Conservation (phyloP, 1,140 invertebrate species). For the Trinorchestia longiramus region DNA sequence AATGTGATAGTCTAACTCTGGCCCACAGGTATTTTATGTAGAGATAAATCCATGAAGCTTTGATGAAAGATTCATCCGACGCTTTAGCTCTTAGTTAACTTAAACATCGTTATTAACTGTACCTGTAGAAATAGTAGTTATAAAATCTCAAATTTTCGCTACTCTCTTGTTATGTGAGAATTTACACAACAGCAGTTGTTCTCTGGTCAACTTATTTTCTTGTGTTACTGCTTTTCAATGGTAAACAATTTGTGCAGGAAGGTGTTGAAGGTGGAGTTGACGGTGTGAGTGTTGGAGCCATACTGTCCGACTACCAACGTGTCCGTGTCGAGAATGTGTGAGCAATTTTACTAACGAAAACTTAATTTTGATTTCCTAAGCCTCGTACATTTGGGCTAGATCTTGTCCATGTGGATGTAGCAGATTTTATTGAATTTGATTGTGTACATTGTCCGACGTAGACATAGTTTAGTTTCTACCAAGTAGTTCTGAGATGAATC, state of each 20-base stretch:
- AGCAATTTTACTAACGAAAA: slow-evolving; percentile 69
- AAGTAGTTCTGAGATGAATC: too few species aligned
- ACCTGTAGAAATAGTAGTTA: background rate
- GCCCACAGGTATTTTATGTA: too few species aligned
- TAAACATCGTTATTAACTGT: background rate
- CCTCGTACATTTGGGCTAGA: too few species aligned
- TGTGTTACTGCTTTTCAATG: background rate
- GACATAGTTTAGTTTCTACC: too few species aligned
- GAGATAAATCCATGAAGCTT: too few species aligned
- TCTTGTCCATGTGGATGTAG: too few species aligned
- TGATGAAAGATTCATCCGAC: too few species aligned
- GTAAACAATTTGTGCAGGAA: slow-evolving; percentile 73
- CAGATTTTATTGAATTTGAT: too few species aligned
- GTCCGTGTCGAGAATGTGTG: slow-evolving; percentile 97
- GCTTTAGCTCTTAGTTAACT: too few species aligned
- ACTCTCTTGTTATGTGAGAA: background rate
- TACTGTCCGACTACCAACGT: slow-evolving; percentile 97
- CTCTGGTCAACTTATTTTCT: background rate
- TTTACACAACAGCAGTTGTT: background rate
- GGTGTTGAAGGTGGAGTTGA: slow-evolving; percentile 80
- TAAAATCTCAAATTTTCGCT: background rate
- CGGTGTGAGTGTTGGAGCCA: slow-evolving; percentile 95
- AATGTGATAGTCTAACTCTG: too few species aligned
- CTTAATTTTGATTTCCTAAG: slow-evolving; percentile 49
- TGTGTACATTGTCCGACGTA: too few species aligned